Evolutionary conservation across 2,888 invertebrate species (phyloP).

Genomic region (Drosophila nr. perissopoda): DNA sequence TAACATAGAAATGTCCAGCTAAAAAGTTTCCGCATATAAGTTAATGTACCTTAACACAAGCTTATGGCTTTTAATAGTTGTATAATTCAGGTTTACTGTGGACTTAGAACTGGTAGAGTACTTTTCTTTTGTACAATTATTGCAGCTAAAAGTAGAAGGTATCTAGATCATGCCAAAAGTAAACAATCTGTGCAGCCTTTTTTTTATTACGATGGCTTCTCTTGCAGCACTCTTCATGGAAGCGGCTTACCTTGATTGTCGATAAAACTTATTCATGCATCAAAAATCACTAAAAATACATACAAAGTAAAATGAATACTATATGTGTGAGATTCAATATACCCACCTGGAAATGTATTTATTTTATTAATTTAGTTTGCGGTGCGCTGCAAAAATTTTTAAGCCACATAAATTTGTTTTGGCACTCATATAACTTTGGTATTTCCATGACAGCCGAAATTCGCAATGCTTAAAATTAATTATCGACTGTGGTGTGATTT

Average conservation of each 20-base stretch:
- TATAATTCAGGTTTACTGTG: not conserved
- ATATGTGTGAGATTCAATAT: not conserved
- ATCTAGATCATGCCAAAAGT: constrained; percentile 1
- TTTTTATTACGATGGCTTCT: not conserved
- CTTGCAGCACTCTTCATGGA: constrained; percentile 4
- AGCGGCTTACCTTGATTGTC: constrained; percentile 76
- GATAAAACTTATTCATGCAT: constrained; percentile 78
- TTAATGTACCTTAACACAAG: not conserved
- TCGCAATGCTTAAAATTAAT: constrained; percentile 72
- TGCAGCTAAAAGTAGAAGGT: not conserved
- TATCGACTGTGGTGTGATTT: constrained; percentile 59
- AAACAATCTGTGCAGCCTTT: not conserved
- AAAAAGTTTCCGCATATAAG: not conserved
- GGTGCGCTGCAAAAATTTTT: constrained; percentile 47
- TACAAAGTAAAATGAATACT: constrained; percentile 8
- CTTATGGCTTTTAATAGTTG: not conserved
- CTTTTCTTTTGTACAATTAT: not conserved
- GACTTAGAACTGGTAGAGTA: not conserved
- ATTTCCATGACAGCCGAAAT: constrained; percentile 63
- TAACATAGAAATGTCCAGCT: not conserved
- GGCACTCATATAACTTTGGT: constrained; percentile 53
- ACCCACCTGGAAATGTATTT: constrained; percentile 24
- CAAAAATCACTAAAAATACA: constrained; percentile 30
- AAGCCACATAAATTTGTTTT: constrained; percentile 55
- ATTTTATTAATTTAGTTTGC: constrained; percentile 24